Evolutionary conservation across 2,888 invertebrate species (phyloP).

Genomic region (Frankliniella intonsa): DNA sequence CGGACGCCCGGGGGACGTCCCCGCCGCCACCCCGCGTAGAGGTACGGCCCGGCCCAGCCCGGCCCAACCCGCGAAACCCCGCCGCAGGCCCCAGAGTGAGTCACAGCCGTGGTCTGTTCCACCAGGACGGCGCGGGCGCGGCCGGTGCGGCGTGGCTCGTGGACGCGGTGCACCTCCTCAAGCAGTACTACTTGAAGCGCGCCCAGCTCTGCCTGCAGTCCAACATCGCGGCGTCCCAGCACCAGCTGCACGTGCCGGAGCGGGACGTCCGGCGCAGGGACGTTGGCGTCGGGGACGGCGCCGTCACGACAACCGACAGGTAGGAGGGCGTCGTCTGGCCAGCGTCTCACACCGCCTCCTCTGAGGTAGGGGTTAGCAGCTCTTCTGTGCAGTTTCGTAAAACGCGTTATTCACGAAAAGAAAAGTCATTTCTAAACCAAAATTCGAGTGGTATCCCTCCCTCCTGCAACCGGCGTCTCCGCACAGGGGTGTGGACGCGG

Average conservation of each 20-base stretch:
- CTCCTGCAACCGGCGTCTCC: too few relatives aligned
- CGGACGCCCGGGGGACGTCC: not conserved
- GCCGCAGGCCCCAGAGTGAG: too few relatives aligned
- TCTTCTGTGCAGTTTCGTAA: too few relatives aligned
- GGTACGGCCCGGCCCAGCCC: too few relatives aligned
- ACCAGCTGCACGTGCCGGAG: not conserved
- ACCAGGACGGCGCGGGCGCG: not conserved
- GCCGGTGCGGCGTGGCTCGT: not conserved
- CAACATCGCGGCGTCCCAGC: not conserved
- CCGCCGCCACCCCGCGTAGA: not conserved
- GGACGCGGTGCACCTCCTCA: constrained; percentile 16
- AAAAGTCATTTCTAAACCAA: too few relatives aligned
- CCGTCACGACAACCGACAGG: not conserved
- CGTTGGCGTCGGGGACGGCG: not conserved
- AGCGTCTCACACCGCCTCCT: too few relatives aligned
- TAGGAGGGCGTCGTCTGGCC: not conserved
- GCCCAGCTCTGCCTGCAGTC: constrained; percentile 3
- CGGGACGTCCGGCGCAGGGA: not conserved
- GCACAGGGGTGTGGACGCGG: not conserved
- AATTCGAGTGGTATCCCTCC: too few relatives aligned
- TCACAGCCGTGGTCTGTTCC: too few relatives aligned
- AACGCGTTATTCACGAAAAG: too few relatives aligned
- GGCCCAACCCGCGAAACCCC: too few relatives aligned
- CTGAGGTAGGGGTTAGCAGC: too few relatives aligned
- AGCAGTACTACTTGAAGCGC: constrained; percentile 19